Base-by-base conservation (phyloP, 2,113 vertebrate species). In the Acanthochromis polyacanthus region DNA sequence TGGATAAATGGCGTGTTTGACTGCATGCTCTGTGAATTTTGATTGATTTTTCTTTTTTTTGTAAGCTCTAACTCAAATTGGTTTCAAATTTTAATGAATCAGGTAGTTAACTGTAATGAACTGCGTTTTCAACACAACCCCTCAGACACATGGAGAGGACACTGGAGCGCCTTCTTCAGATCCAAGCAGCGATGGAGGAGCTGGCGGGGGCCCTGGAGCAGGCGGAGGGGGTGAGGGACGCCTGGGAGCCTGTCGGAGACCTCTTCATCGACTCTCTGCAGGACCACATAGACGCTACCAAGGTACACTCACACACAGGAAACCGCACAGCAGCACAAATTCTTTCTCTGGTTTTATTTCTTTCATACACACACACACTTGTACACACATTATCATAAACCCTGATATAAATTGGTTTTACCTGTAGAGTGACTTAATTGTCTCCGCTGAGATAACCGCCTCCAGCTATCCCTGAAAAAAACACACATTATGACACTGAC, bases 201-300 rank as follows among this genome's bases (percentile, higher is more conserved):
- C 92, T 98, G 75, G 93, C 91, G 16, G 89, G 85, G 0, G 95
- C 96, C 1, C 91, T 99, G 83, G 95, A 95, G 78, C 97, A 99
- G 92, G 96, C 97, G 0, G 97, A 99, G 68, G 96, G 95, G 0
- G 95, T 98, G 75, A 89, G 95, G 6, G 96, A 95, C 14, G 96
- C 97, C 53, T 99, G 98, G 98, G 97, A 99, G 48, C 96, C 97
- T 43, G 98, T 99, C 1, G 98, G 97, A 16, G 97, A 99, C 72
- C 96, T 99, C 83, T 99, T 99, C 93, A 98, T 99, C 4, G 97
- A 99, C 88, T 97, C 98, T 36, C 94, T 99, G 83, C 97, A 96
- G 10, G 98, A 99, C 72, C 97, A 99, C 87, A 99, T 99, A 62
- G 97, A 98, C 38, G 95, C 97, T 0, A 96, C 96, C 80, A 98